These are phyloP conservation scores for Philypnodon macrostomus DNA, from an alignment of 2,797 vertebrate genomes.

Conservation along the genomic window DNA sequence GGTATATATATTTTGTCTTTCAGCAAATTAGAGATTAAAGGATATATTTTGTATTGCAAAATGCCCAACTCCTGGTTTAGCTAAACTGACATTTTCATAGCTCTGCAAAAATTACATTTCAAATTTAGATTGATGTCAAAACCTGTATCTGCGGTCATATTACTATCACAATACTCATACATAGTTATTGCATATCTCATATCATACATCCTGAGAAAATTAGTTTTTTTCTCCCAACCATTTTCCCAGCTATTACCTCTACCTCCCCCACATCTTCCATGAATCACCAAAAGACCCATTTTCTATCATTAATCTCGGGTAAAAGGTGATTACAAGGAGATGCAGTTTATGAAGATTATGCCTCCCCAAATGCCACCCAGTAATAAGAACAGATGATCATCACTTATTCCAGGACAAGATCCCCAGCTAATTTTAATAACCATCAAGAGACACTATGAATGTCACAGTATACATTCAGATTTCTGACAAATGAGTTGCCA, in stretches of 20 bases:
- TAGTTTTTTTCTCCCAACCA: constrained; percentile 33
- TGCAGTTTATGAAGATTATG: constrained; percentile 23
- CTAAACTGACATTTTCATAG: too few relatives aligned
- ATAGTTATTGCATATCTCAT: too few relatives aligned
- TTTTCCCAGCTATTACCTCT: constrained; percentile 36
- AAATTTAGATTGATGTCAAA: too few relatives aligned
- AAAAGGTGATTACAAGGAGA: constrained; percentile 54
- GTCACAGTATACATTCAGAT: constrained; percentile 1
- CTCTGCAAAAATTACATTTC: too few relatives aligned
- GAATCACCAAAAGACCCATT: constrained; percentile 38
- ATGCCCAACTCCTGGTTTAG: too few relatives aligned
- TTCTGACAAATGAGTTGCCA: neutral
- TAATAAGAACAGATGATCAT: constrained; percentile 40
- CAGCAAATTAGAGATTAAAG: too few relatives aligned
- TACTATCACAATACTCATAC: too few relatives aligned
- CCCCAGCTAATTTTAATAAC: constrained; percentile 17
- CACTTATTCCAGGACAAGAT: constrained; percentile 22
- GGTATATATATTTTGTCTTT: too few relatives aligned
- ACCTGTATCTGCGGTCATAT: too few relatives aligned
- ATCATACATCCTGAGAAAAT: too few relatives aligned
- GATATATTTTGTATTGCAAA: too few relatives aligned
- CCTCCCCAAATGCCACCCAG: constrained; percentile 51
- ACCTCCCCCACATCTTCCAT: constrained; percentile 21
- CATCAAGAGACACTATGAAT: neutral
- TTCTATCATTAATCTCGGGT: constrained; percentile 46